These are phyloP conservation scores for Bubo scandiacus DNA, from an alignment of 2,113 vertebrate species.

Conservation along the genomic window DNA sequence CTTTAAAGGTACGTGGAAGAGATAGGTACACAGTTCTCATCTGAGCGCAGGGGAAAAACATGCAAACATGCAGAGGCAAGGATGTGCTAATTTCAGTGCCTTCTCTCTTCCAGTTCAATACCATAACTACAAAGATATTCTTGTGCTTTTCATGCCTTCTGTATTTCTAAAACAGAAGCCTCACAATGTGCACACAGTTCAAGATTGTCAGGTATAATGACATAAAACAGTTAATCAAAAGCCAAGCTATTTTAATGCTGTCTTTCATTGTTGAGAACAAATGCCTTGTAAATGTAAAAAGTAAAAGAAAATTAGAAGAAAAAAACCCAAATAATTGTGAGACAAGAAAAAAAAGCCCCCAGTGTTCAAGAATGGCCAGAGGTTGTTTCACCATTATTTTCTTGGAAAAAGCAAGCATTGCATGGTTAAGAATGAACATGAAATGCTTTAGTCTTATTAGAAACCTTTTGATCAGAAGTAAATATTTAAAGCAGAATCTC, in stretches of 20 bases:
- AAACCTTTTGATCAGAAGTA: neutral
- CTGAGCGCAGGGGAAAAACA: accelerated
- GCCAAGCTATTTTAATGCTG: neutral
- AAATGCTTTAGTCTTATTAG: neutral
- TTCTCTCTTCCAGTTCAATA: neutral
- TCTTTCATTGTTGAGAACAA: neutral
- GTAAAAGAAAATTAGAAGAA: neutral
- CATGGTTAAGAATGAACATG: neutral
- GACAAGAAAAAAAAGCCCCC: too few relatives aligned
- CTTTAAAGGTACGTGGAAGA: neutral
- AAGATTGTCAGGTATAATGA: neutral
- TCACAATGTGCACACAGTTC: neutral
- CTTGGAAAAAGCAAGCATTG: neutral
- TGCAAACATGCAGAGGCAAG: neutral
- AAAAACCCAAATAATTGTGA: neutral
- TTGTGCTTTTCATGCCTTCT: neutral
- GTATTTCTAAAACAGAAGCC: neutral
- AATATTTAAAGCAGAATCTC: neutral
- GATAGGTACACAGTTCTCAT: neutral
- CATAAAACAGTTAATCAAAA: neutral
- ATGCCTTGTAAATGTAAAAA: neutral
- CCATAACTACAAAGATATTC: neutral
- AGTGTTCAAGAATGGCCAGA: neutral
- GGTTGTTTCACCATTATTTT: neutral
- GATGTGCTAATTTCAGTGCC: neutral